Evolutionary conservation across 2,888 invertebrate genomes (phyloP).

Genomic region (Galerucella calmariensis): DNA sequence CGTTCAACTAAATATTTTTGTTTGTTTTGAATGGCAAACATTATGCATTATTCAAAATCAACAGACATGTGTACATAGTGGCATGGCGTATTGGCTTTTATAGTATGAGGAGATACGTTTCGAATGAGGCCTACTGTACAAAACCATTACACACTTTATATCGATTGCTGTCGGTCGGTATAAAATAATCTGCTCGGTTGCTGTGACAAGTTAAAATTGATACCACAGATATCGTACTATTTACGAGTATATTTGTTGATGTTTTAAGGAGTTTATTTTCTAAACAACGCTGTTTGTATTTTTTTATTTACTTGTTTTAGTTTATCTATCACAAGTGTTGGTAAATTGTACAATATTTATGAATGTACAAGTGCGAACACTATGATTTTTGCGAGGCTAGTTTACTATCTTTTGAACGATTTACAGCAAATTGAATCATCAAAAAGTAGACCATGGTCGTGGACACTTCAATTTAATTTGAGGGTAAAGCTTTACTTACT

Average conservation of each 20-base stretch:
- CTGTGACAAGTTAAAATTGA: not conserved
- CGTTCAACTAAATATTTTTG: not conserved
- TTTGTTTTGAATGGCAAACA: not conserved
- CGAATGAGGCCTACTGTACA: not conserved
- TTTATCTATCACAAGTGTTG: not conserved
- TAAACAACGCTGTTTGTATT: not conserved
- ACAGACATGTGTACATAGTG: not conserved
- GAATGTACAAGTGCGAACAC: too few relatives aligned
- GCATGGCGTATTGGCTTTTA: not conserved
- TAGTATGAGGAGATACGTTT: not conserved
- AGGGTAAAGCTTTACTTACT: too few relatives aligned
- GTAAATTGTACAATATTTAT: too few relatives aligned
- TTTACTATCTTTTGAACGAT: too few relatives aligned
- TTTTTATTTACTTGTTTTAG: not conserved
- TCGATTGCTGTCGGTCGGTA: not conserved
- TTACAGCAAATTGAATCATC: too few relatives aligned
- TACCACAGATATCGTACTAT: not conserved
- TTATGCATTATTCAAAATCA: not conserved
- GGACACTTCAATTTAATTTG: too few relatives aligned
- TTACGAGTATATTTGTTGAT: not conserved
- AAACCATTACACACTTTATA: not conserved
- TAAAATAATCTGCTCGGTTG: slow-evolving; percentile 1
- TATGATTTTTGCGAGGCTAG: too few relatives aligned
- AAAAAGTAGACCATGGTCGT: too few relatives aligned
- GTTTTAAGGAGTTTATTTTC: slow-evolving; percentile 2